Evolutionary conservation across 2,113 vertebrate species (phyloP), one percentile per base, ranked within the genome.

Genomic region (Cepphus grylle): DNA sequence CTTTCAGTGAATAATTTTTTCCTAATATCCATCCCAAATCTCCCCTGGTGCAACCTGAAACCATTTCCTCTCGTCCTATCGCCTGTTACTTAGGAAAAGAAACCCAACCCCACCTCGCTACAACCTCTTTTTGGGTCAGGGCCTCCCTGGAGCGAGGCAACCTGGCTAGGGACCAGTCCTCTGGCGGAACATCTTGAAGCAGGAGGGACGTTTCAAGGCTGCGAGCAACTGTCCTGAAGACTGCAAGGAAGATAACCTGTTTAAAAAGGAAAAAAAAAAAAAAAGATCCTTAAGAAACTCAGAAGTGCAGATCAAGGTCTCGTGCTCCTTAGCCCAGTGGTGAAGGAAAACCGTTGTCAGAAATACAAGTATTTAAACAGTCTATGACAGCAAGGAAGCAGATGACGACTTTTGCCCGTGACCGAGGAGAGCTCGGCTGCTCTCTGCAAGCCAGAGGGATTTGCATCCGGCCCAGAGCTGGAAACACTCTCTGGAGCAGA

Each of bases 271-370:
- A 11, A 13, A 34, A 7, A 11, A 12, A n/a, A 26, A 38, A 80
- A 26, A 74, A 47, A 30, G n/a, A 25, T 10, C 42, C 23, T 79
- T 95, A 76, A 36, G 78, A 84, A 91, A 81, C 49, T 62, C 58
- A 86, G n/a, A 88, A 91, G 16, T 40, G 23, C 8, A 30, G 61
- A 15, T 47, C 19, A 52, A 71, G 67, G 23, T 73, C 65, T 93
- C 86, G 30, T 96, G 96, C 96, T 86, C 34, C 73, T 95, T 81
- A 97, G 93, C 79, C 50, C 74, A 82, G 50, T 11, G 25, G 73
- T 91, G 80, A 94, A 94, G 88, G 78, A 97, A 95, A 97, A 74
- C 15, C 12, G 15, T 49, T 96, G 88, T 96, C 94, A 97, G 95
- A 95, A 96, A 91, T 42, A 90, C 32, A 96, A 97, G 85, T 83